Conservation (phyloP, 2,888 invertebrate genomes). For the Temnothorax rugatulus region DNA sequence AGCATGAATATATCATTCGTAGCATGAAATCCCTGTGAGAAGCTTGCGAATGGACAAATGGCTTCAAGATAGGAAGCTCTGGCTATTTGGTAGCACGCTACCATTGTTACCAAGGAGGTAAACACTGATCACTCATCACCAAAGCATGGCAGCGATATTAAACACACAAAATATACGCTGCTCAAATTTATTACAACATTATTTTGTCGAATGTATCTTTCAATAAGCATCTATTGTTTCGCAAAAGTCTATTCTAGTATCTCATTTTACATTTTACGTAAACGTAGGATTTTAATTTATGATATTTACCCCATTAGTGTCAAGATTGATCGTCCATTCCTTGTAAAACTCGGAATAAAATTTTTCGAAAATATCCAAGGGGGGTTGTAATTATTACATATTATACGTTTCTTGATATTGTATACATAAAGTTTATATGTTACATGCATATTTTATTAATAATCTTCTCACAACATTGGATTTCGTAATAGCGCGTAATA, state of each 20-base stretch:
- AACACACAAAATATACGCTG: neutral
- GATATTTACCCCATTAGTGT: neutral
- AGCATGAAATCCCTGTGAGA: constrained; percentile 63
- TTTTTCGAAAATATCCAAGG: neutral
- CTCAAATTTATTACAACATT: neutral
- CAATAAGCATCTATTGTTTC: neutral
- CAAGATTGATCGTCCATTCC: neutral
- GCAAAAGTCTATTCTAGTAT: neutral
- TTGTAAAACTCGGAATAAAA: neutral
- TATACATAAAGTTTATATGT: neutral
- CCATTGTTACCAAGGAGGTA: constrained; percentile 94
- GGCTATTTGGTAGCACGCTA: constrained; percentile 96
- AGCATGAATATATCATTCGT: constrained; percentile 28
- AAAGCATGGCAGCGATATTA: neutral
- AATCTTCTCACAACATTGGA: neutral
- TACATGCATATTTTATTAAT: neutral
- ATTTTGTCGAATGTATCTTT: neutral
- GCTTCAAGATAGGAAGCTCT: constrained; percentile 96
- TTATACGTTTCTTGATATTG: neutral
- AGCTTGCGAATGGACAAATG: constrained; percentile 94
- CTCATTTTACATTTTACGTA: neutral
- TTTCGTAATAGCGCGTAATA: neutral
- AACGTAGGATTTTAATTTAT: neutral
- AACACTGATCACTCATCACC: constrained; percentile 56
- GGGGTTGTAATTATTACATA: neutral